phyloP scores from a whole-genome alignment of 2,797 vertebrate genomes.

The Notolepis coatsorum region DNA sequence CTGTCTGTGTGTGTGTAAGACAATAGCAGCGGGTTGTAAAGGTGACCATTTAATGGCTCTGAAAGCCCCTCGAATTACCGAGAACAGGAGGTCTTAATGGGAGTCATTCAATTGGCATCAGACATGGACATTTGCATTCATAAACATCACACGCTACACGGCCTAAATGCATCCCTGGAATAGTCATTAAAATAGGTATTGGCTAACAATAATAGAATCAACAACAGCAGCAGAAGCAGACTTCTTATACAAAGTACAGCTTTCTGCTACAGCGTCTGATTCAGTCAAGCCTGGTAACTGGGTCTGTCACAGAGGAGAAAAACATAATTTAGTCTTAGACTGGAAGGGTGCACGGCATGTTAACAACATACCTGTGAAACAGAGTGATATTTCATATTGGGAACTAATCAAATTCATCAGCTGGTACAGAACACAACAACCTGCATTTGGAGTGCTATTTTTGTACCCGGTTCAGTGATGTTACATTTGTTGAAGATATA shows the following conservation, averaged over 20 bases:
- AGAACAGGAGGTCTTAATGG: conserved; percentile 68
- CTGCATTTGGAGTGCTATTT: conserved; percentile 43
- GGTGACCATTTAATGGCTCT: conserved; percentile 64
- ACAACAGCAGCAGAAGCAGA: neutral
- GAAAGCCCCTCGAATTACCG: conserved; percentile 54
- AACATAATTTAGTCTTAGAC: conserved; percentile 58
- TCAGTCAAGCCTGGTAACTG: conserved; percentile 44
- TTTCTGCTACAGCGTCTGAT: conserved; percentile 31
- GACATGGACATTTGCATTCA: conserved; percentile 52
- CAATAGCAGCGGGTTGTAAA: conserved; percentile 49
- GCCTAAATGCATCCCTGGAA: conserved; percentile 20
- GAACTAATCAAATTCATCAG: conserved; percentile 57
- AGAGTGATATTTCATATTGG: conserved; percentile 51
- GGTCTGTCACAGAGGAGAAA: conserved; percentile 64
- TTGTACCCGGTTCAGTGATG: conserved; percentile 28
- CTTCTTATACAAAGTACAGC: conserved; percentile 28
- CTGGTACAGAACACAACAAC: conserved; percentile 17
- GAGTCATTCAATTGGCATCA: conserved; percentile 50
- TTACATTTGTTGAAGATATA: too few species aligned
- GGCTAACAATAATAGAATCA: conserved; percentile 38
- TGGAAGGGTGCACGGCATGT: conserved; percentile 48
- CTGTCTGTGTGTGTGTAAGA: conserved; percentile 42
- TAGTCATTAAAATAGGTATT: conserved; percentile 39
- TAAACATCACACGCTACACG: conserved; percentile 37
- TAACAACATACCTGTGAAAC: conserved; percentile 60